Conservation (phyloP, 2,888 invertebrate species). For the Athetis lepigone region DNA sequence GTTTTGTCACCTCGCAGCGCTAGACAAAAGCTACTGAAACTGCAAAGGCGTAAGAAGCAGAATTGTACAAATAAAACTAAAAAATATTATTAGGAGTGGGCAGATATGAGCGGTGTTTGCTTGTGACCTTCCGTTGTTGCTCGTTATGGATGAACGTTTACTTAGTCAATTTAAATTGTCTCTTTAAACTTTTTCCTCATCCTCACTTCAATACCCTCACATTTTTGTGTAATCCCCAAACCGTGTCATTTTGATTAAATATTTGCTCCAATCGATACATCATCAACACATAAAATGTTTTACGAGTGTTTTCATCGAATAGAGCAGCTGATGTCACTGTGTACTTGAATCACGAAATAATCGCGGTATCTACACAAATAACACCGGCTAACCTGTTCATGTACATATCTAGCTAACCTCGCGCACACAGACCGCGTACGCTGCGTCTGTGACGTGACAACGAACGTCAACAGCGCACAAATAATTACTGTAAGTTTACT, state of each 20-base stretch:
- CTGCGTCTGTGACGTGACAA: conserved; percentile 58
- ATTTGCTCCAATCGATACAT: conserved; percentile 38
- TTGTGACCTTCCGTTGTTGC: conserved; percentile 50
- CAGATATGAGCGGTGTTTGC: conserved; percentile 51
- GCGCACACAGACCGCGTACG: conserved; percentile 34
- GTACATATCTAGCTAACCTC: conserved; percentile 45
- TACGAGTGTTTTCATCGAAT: conserved; percentile 55
- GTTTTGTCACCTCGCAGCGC: conserved; percentile 31
- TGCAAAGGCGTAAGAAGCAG: conserved; percentile 32
- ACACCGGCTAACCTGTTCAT: conserved; percentile 39
- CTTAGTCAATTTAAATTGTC: conserved; percentile 35
- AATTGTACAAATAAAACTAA: conserved; percentile 41
- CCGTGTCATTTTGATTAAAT: conserved; percentile 29
- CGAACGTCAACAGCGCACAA: conserved; percentile 58
- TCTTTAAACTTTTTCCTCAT: conserved; percentile 39
- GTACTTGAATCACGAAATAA: conserved; percentile 71
- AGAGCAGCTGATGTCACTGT: conserved; percentile 73
- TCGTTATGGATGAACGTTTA: conserved; percentile 49
- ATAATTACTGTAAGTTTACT: conserved; percentile 59
- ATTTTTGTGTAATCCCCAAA: conserved; percentile 34
- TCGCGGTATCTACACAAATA: conserved; percentile 58
- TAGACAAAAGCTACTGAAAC: conserved; percentile 22
- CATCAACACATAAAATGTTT: conserved; percentile 36
- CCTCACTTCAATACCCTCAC: conserved; percentile 26
- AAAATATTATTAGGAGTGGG: conserved; percentile 44